These are phyloP conservation scores for Thripadectes ignobilis DNA, from an alignment of 2,797 vertebrate species.

Conservation along the genomic window DNA sequence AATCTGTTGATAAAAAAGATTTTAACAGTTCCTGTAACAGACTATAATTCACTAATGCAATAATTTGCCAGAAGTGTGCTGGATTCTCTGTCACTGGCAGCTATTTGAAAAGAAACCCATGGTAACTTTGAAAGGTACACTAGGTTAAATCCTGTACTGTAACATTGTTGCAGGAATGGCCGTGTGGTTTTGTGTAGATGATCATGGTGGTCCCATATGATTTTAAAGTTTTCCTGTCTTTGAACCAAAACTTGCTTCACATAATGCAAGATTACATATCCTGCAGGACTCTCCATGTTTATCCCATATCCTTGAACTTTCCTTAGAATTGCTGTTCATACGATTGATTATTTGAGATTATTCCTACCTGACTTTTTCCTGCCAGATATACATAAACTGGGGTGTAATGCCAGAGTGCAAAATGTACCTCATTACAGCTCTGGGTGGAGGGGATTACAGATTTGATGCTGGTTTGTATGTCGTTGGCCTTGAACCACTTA, in stretches of 20 bases:
- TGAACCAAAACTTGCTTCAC: neutral
- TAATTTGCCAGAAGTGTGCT: neutral
- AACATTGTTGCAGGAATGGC: neutral
- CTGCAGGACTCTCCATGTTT: neutral
- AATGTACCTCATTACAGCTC: neutral
- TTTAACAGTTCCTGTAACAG: neutral
- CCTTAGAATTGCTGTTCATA: neutral
- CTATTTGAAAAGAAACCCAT: neutral
- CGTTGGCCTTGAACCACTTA: neutral
- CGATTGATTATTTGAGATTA: neutral
- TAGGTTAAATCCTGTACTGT: neutral
- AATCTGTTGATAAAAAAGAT: neutral
- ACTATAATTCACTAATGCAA: neutral
- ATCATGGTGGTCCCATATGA: neutral
- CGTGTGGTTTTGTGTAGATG: neutral
- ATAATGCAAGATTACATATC: neutral
- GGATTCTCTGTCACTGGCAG: neutral
- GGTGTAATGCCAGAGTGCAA: neutral
- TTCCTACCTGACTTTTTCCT: neutral
- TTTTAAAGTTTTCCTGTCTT: neutral
- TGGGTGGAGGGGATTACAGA: neutral
- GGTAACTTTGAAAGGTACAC: neutral
- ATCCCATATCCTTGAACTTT: neutral
- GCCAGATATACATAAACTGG: neutral
- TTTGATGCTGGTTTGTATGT: neutral